Conservation (phyloP, 2,888 invertebrate species). For the Keiferia lycopersicella region DNA sequence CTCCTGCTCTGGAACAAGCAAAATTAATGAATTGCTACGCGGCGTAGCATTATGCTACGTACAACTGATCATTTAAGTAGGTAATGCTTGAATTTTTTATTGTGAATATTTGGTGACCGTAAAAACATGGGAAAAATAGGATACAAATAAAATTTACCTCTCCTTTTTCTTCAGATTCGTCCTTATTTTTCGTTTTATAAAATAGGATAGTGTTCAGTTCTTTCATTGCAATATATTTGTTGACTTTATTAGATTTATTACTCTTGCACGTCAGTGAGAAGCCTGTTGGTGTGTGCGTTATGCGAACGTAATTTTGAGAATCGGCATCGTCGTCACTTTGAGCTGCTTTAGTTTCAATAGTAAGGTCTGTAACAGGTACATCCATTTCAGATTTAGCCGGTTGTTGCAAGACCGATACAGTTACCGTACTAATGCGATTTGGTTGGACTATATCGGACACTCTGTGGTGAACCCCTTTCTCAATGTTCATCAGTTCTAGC, state of each 20-base stretch:
- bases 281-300: constrained; percentile 6
- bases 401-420: background rate
- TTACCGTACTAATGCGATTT: background rate
- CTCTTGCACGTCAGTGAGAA: background rate
- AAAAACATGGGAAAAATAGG: background rate
- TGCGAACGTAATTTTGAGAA: background rate
- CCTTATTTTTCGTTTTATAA: background rate
- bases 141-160: background rate
- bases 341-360: background rate
- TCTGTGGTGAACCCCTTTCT: constrained; percentile 7
- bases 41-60: too few relatives aligned
- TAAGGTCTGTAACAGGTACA: background rate
- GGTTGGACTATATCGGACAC: background rate
- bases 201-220: constrained; percentile 3
- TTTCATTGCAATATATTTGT: background rate
- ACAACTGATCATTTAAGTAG: too few relatives aligned
- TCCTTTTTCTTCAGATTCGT: background rate
- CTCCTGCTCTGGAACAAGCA: too few relatives aligned
- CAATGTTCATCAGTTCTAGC: constrained; percentile 3
- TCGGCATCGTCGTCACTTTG: background rate
- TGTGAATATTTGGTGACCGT: too few relatives aligned
- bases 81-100: too few relatives aligned
- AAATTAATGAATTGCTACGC: too few relatives aligned
- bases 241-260: constrained; percentile 3
- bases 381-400: background rate